Evolutionary conservation across 2,888 invertebrate species (phyloP), one percentile per base, ranked within the genome.

Genomic region (Diachrysia chrysitis): DNA sequence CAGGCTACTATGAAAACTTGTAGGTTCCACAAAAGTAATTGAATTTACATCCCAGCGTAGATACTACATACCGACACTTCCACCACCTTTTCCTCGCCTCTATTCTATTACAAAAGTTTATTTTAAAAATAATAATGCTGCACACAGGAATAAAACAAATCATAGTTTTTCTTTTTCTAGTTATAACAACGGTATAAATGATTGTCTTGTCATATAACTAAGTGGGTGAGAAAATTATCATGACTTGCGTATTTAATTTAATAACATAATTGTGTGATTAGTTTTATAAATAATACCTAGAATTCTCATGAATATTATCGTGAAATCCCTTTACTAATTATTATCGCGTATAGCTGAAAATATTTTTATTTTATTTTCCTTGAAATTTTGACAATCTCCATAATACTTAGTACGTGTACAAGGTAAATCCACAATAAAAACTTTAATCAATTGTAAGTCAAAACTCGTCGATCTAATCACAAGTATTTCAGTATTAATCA

Each of bases 211-310:
- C 21, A 25, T 5, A 17, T 16, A 42, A 21, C 32, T 2, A 32
- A 14, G n/a, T n/a, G n/a, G 42, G n/a, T 6, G n/a, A 29, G 55
- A 35, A 35, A 55, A 61, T 53, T 32, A 59, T 63, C 57, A 21
- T 63, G 58, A 74, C 46, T 54, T 19, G 59, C 21, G 3, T 57
- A 29, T 55, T 48, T 67, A 23, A 46, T 21, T 56, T 17, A 21
- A 1, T 63, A 37, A 17, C 16, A 23, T 25, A 54, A 29, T 54
- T 54, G 14, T 23, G n/a, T 4, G 2, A n/a, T 32, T 2, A 32
- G n/a, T 16, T 42, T 16, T 42, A n/a, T n/a, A 42, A 42, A 42
- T 14, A 2, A n/a, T 42, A n/a, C 42, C n/a, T 5, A 42, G 42
- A 42, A 42, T 42, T 42, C 42, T n/a, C 6, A 42, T 42, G 16